These are phyloP conservation scores for Drosophila varians DNA, from an alignment of 1,140 invertebrate species.

Conservation along the genomic window DNA sequence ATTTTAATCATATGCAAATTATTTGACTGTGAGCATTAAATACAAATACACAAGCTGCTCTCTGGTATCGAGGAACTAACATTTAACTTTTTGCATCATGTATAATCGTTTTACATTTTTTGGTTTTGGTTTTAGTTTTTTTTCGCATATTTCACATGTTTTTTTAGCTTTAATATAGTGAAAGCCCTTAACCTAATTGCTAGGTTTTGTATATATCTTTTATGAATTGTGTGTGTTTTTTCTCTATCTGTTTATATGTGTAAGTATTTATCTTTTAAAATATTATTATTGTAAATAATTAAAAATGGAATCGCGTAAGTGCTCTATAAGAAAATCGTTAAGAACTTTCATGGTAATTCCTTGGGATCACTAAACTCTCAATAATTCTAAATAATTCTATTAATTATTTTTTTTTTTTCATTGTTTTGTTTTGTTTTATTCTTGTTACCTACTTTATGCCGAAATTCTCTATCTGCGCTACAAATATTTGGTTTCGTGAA, in stretches of 20 bases:
- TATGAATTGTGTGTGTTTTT: constrained; percentile 18
- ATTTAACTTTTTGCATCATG: constrained; percentile 33
- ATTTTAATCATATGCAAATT: constrained; percentile 36
- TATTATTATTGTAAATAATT: constrained; percentile 55
- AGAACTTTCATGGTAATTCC: constrained; percentile 46
- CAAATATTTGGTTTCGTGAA: constrained; percentile 13
- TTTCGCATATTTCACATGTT: constrained; percentile 25
- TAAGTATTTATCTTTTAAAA: constrained; percentile 45
- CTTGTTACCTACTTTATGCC: constrained; percentile 40
- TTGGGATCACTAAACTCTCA: constrained; percentile 36
- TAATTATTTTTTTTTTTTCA: constrained; percentile 32
- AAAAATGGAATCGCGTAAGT: constrained; percentile 62
- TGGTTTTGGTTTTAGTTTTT: constrained; percentile 6
- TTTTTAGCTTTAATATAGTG: constrained; percentile 46
- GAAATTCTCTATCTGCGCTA: constrained; percentile 26
- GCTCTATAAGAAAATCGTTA: constrained; percentile 59
- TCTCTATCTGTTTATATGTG: constrained; percentile 32
- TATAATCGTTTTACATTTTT: constrained; percentile 33
- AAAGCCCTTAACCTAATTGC: constrained; percentile 51
- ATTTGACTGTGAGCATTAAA: constrained; percentile 37
- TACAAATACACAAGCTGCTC: constrained; percentile 38
- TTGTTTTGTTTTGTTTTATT: constrained; percentile 20
- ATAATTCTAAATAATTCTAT: constrained; percentile 51
- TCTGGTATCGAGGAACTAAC: constrained; percentile 58
- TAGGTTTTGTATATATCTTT: constrained; percentile 47